Evolutionary conservation across 2,888 invertebrate species (phyloP).

Genomic region (Baccha elongata): DNA sequence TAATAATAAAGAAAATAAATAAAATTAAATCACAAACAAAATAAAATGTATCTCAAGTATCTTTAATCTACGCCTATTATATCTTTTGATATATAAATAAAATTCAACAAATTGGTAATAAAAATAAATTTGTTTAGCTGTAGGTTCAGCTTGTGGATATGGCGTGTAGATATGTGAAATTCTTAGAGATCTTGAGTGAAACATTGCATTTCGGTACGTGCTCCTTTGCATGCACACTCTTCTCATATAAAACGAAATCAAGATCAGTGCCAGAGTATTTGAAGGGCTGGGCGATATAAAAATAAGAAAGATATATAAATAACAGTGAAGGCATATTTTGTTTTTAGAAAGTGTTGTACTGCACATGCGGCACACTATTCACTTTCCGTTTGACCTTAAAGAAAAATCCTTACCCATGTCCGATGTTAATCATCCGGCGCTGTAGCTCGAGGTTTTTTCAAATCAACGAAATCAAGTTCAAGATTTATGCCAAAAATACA

Average conservation of each 20-base stretch:
- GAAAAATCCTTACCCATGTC: slow-evolving; percentile 7
- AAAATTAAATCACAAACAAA: too few species aligned
- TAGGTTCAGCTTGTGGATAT: slow-evolving; percentile 4
- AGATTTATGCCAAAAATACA: slow-evolving; percentile 57
- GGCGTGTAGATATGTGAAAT: slow-evolving; percentile 40
- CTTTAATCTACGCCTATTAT: neutral
- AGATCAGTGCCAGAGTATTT: slow-evolving; percentile 43
- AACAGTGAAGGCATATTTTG: slow-evolving; percentile 2
- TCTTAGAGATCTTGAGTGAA: slow-evolving; percentile 19
- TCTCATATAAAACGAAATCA: slow-evolving; percentile 1
- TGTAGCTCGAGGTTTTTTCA: neutral
- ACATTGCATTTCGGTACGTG: slow-evolving; percentile 16
- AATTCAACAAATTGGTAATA: slow-evolving; percentile 42
- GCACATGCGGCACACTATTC: neutral
- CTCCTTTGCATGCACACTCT: slow-evolving; percentile 9
- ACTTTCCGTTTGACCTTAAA: slow-evolving; percentile 58
- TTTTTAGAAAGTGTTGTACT: slow-evolving; percentile 34
- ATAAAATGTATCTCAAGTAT: slow-evolving; percentile 38
- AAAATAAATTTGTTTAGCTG: slow-evolving; percentile 47
- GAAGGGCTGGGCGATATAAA: neutral
- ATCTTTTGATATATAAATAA: neutral
- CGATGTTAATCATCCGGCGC: neutral
- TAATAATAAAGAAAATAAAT: too few species aligned
- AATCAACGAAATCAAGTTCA: slow-evolving; percentile 57
- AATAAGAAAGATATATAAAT: neutral